Percentiles rank a stretch among this genome's conserved stretches.
These are phyloP conservation scores for Enteromius argenteus DNA, from an alignment of 2,797 vertebrate genomes.

Conservation along the genomic window DNA sequence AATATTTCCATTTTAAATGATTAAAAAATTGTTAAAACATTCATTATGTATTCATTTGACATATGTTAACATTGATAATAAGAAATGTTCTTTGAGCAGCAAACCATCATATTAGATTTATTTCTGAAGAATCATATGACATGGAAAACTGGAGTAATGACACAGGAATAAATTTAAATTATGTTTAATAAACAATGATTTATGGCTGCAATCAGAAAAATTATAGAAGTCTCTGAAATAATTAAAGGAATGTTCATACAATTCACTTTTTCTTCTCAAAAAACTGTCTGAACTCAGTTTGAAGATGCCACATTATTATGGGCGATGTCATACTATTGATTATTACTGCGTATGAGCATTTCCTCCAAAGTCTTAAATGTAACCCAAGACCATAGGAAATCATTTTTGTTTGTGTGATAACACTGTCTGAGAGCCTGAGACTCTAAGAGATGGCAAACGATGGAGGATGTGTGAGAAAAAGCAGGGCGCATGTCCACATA, in stretches of 20 bases:
- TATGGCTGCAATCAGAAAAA: not conserved
- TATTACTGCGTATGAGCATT: not conserved
- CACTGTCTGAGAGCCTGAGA: not conserved
- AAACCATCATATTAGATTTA: not conserved
- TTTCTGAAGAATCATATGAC: not conserved
- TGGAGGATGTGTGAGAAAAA: constrained; percentile 2
- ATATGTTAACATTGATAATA: not conserved
- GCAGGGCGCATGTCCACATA: constrained; percentile 8
- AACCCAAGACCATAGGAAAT: not conserved
- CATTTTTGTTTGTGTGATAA: not conserved
- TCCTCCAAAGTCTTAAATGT: not conserved
- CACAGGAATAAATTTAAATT: not conserved
- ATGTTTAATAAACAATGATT: not conserved
- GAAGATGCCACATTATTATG: not conserved
- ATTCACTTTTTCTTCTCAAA: not conserved
- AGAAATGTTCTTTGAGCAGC: not conserved
- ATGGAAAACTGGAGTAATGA: not conserved
- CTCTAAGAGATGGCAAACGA: not conserved
- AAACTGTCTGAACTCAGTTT: not conserved
- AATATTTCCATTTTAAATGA: not conserved
- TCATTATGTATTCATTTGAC: not conserved
- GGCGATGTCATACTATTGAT: not conserved
- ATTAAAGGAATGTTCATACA: too few relatives aligned
- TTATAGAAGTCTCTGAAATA: not conserved
- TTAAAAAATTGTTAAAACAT: not conserved